Base-by-base conservation (phyloP, 2,797 vertebrate species). In the Serranus cabrilla region DNA sequence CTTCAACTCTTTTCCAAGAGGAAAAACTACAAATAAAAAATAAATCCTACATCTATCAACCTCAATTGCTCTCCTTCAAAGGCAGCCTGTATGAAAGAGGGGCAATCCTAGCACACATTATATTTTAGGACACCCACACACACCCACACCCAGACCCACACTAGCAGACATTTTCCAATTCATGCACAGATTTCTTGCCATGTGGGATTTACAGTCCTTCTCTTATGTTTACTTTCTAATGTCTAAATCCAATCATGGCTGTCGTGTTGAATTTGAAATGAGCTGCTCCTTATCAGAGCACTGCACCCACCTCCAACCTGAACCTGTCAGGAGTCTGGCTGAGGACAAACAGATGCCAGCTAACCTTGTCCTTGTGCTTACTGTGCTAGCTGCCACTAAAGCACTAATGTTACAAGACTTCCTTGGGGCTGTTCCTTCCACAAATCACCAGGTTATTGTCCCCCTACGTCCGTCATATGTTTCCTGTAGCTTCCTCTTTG, bases 331-430 rank as follows among this genome's bases (percentile, higher is more conserved):
- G 21, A 65, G 74, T 73, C 71, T 72, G 63, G 57, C 59, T 51
- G 62, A 81, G 81, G 73, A 84, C 81, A 75, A 80, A 75, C 81
- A 58, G 55, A 61, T 42, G 65, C 56, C 62, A 64, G 63, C 87
- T 83, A 83, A 84, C 81, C 80, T 79, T 76, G 86, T 80, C 86
- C 82, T 85, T 78, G 73, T 56, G 66, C 71, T 85, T 74, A 86
- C 73, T 25, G 47, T 62, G 69, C 74, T 52, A 60, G 69, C 71
- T 73, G 55, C 65, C 66, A 75, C 78, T 61, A 78, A 81, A 82
- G 31, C 54, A 9, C 64, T 55, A 56, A 76, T 64, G 83, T 75
- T 52, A 62, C 2, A 2, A 71, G 63, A 78, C 63, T 74, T 85
- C 76, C 77, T 58, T 52, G 20, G 25, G 71, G 43, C 67, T 79